Evolutionary conservation across 2,888 invertebrate species (phyloP).

Genomic region (Nomada ferruginata): DNA sequence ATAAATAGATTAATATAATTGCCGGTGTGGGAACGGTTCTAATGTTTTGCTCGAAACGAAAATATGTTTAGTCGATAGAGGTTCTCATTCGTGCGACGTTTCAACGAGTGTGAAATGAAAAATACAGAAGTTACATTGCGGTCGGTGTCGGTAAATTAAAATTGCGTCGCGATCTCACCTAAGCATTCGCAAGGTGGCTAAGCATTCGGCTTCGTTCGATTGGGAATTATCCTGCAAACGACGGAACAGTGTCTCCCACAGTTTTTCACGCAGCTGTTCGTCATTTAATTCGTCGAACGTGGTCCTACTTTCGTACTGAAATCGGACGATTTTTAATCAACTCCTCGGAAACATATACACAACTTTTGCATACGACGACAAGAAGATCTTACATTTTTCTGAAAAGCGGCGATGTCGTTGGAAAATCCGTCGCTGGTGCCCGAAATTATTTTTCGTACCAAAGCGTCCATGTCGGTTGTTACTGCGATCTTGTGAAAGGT

Average conservation of each 20-base stretch:
- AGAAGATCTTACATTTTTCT: constrained; percentile 81
- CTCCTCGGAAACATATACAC: not conserved
- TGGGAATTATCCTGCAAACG: constrained; percentile 85
- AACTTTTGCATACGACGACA: not conserved
- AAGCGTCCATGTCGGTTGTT: constrained; percentile 53
- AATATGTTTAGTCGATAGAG: constrained; percentile 23
- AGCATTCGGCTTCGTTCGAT: constrained; percentile 85
- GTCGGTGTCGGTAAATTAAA: not conserved
- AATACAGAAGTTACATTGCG: not conserved
- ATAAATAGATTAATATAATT: not conserved
- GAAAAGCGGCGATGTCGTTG: constrained; percentile 81
- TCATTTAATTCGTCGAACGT: constrained; percentile 87
- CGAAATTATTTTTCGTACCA: constrained; percentile 73
- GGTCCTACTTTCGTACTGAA: constrained; percentile 86
- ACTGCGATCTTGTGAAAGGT: not conserved
- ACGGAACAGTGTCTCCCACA: constrained; percentile 88
- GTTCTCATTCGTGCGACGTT: not conserved
- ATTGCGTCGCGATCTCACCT: constrained; percentile 84
- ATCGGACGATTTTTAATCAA: not conserved
- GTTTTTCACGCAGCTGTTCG: constrained; percentile 85
- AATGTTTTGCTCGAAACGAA: constrained; percentile 22
- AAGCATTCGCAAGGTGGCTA: constrained; percentile 88
- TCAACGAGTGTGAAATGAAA: not conserved
- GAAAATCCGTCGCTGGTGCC: constrained; percentile 74
- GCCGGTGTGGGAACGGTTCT: not conserved